These are phyloP conservation scores for Microcebus ravelobensis DNA, from an alignment of 2,113 vertebrate genomes.

Conservation along the genomic window DNA sequence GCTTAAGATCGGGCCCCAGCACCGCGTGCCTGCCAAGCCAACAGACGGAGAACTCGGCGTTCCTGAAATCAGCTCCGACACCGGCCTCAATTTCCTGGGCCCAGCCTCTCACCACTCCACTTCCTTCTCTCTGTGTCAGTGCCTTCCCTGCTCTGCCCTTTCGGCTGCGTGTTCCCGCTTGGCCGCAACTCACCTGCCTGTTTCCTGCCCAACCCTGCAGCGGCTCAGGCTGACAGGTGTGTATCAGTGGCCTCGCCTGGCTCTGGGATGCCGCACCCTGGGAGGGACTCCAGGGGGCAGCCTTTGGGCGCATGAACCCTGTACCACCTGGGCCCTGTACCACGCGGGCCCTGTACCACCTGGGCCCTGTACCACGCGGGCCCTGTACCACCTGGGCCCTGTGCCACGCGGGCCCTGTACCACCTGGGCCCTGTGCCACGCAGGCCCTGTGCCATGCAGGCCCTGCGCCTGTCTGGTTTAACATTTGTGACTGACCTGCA, in stretches of 20 bases:
- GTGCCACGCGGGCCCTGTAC: no score
- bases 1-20: neutral
- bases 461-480: neutral
- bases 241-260: neutral
- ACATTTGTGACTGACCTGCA: neutral
- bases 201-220: neutral
- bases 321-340: no score
- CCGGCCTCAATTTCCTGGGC: neutral
- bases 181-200: neutral
- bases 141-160: neutral
- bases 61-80: neutral
- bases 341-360: no score
- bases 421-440: neutral
- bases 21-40: neutral
- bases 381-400: no score
- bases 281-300: neutral
- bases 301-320: neutral
- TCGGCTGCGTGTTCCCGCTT: neutral
- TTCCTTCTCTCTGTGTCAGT: neutral
- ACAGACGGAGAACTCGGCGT: neutral
- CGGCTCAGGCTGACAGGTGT: rapidly evolving
- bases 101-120: neutral
- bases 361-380: no score
- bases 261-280: neutral
- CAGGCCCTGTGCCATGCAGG: no score